phyloP scores from a whole-genome alignment of 30 jellyfish, hydroid and myxozoan genomes.

The Nemopilema nomurai region DNA sequence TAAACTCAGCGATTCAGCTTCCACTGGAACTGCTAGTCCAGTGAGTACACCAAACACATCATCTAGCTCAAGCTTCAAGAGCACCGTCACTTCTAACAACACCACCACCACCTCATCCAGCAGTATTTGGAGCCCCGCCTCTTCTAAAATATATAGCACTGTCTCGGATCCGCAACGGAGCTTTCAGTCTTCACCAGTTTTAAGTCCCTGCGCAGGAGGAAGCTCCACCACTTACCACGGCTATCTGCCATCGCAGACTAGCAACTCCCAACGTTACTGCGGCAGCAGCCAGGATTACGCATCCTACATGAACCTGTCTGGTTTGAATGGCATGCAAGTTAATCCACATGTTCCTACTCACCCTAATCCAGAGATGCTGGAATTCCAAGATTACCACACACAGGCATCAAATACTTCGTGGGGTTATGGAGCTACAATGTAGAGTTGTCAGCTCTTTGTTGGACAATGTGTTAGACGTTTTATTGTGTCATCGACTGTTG shows the following conservation, averaged over 20 bases:
- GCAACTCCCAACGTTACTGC: constrained; percentile 70
- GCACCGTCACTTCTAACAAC: constrained; percentile 56
- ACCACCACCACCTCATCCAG: constrained; percentile 45
- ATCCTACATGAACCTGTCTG: constrained; percentile 78
- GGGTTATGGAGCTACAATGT: constrained; percentile 88
- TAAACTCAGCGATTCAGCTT: constrained; percentile 60
- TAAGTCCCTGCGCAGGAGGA: constrained; percentile 94
- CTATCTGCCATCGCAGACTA: constrained; percentile 65
- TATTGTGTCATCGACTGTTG: constrained; percentile 7
- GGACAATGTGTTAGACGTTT: not conserved
- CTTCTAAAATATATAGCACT: constrained; percentile 43
- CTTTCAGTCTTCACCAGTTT: constrained; percentile 89
- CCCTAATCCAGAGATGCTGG: constrained; percentile 63
- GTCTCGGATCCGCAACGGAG: constrained; percentile 68
- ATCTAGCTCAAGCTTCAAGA: constrained; percentile 60
- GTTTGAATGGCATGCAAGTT: constrained; percentile 63
- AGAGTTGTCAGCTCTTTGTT: not conserved
- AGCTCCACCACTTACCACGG: constrained; percentile 69
- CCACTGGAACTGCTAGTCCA: constrained; percentile 80
- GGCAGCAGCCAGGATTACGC: constrained; percentile 82
- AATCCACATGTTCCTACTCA: constrained; percentile 76
- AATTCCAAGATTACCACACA: constrained; percentile 76
- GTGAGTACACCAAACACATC: constrained; percentile 67
- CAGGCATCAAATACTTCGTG: constrained; percentile 76
- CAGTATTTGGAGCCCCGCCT: constrained; percentile 97